Percentiles rank a stretch among this genome's conserved stretches.
These are phyloP conservation scores for Castor canadensis DNA, from an alignment of 2,113 vertebrate species.

Conservation along the genomic window DNA sequence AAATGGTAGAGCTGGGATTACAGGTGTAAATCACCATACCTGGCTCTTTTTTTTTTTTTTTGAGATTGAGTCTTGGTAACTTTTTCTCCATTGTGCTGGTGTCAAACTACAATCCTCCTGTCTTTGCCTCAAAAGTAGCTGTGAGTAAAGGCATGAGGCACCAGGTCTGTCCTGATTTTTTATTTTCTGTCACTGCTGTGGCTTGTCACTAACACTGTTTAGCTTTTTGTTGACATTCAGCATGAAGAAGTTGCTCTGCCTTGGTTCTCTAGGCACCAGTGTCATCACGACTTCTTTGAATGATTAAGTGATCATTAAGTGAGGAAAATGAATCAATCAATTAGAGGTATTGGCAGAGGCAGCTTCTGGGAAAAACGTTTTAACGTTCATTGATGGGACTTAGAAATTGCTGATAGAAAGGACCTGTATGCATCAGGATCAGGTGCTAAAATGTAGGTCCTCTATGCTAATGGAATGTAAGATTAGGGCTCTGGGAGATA, in stretches of 20 bases:
- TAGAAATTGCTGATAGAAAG: background rate
- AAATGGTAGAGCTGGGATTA: no score
- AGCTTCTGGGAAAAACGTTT: background rate
- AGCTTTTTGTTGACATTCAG: background rate
- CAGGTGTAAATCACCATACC: no score
- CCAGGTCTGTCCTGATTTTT: no score
- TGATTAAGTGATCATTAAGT: background rate
- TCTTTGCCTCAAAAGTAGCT: no score
- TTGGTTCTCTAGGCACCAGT: background rate
- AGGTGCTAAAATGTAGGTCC: background rate
- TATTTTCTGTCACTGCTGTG: background rate
- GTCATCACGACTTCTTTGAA: background rate
- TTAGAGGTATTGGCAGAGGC: background rate
- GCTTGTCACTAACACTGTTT: background rate
- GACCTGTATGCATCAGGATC: accelerated
- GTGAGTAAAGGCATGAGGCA: no score
- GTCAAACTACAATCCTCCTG: no score
- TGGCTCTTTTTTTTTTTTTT: no score
- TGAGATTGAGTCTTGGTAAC: no score
- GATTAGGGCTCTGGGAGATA: accelerated
- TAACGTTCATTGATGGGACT: background rate
- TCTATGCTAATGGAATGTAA: background rate
- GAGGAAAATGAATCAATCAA: background rate
- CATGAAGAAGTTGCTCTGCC: background rate
- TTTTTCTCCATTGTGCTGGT: no score